These are phyloP conservation scores for Todiramphus chloris DNA, from an alignment of 2,113 vertebrate species.

Conservation along the genomic window DNA sequence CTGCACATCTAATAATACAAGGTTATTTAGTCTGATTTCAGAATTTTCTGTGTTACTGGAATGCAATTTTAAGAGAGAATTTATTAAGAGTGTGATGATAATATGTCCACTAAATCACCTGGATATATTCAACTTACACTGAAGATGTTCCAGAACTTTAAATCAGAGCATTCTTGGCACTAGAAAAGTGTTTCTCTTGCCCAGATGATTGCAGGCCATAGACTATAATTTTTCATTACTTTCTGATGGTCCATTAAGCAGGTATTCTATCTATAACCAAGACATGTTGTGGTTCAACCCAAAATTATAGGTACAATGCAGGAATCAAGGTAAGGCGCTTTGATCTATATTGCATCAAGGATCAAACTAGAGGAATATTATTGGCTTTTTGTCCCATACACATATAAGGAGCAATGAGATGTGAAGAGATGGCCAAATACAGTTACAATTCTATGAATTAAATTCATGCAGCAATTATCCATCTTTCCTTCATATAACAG, in stretches of 20 bases:
- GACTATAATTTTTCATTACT: constrained; percentile 32
- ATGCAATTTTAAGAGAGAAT: neutral
- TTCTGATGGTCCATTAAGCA: constrained; percentile 35
- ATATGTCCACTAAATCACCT: neutral
- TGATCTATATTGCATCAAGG: neutral
- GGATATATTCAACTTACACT: neutral
- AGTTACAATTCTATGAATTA: neutral
- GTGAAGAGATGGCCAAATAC: neutral
- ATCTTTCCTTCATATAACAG: neutral
- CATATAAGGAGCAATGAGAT: neutral
- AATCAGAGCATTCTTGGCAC: neutral
- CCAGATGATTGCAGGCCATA: neutral
- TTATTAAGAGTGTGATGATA: neutral
- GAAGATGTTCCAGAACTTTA: constrained; percentile 3
- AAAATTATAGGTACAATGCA: neutral
- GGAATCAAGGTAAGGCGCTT: neutral
- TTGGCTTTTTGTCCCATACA: constrained; percentile 9
- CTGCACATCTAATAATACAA: neutral
- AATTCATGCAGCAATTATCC: neutral
- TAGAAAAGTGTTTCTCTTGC: neutral
- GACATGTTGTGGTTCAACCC: neutral
- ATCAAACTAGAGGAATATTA: neutral
- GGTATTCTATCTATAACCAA: constrained; percentile 7
- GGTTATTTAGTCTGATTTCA: neutral
- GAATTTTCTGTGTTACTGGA: neutral